A percentile compares a stretch with the other conserved stretches of the same genome.
Conservation (phyloP, 2,888 invertebrate genomes). For the Griposia aprilina region DNA sequence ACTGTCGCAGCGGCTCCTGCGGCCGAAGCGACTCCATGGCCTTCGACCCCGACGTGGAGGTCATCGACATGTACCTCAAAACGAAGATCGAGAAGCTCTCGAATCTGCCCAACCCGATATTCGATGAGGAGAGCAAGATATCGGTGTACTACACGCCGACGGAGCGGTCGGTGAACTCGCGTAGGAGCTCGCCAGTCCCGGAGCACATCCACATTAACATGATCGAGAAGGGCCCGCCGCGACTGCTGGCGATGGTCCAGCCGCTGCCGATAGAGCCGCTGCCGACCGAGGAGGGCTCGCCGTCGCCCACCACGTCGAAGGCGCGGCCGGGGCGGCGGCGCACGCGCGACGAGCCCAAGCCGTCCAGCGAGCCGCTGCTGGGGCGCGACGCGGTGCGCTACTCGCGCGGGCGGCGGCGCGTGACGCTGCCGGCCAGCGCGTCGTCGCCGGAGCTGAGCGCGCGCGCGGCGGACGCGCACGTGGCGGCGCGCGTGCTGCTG, state of each 20-base stretch:
- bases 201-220: constrained; percentile 93
- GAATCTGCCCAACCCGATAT: constrained; percentile 86
- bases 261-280: constrained; percentile 76
- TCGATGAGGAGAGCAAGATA: constrained; percentile 92
- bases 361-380: constrained; percentile 86
- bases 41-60: constrained; percentile 92
- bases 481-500: constrained; percentile 82
- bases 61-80: constrained; percentile 93
- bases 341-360: constrained; percentile 76
- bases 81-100: constrained; percentile 92
- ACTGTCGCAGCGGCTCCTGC: constrained; percentile 96
- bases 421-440: constrained; percentile 79
- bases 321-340: constrained; percentile 52
- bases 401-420: constrained; percentile 67
- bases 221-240: constrained; percentile 88
- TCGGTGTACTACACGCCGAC: constrained; percentile 96
- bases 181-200: constrained; percentile 86
- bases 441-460: constrained; percentile 86
- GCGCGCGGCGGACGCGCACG: constrained; percentile 63
- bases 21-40: constrained; percentile 94
- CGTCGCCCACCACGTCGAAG: constrained; percentile 73
- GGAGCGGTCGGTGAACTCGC: constrained; percentile 91
- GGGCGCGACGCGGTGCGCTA: constrained; percentile 74
- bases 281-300: constrained; percentile 41
- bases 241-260: constrained; percentile 82